phyloP scores from a whole-genome alignment of 2,888 invertebrate genomes.

The Atrina japonica region DNA sequence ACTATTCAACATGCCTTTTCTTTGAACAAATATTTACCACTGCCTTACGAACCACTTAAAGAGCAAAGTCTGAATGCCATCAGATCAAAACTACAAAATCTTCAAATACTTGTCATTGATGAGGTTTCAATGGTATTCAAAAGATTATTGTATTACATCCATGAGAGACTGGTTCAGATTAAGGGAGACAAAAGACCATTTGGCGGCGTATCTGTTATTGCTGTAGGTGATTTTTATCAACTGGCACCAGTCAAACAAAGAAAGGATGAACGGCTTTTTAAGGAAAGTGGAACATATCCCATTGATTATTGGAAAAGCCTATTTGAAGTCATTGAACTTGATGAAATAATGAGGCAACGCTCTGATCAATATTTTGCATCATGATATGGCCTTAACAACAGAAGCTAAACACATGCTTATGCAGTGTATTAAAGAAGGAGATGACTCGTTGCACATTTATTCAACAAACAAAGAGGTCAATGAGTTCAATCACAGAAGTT shows the following conservation, averaged over 20 bases:
- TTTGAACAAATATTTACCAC: background rate
- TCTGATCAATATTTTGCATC: slow-evolving; percentile 27
- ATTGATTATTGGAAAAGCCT: slow-evolving; percentile 29
- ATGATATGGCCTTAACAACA: too few relatives aligned
- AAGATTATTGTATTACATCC: slow-evolving; percentile 12
- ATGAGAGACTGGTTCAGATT: too few relatives aligned
- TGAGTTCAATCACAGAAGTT: slow-evolving; percentile 15
- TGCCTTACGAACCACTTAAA: slow-evolving; percentile 1
- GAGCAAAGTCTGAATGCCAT: slow-evolving; percentile 14
- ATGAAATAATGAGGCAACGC: slow-evolving; percentile 36
- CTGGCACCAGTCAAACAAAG: slow-evolving; percentile 3
- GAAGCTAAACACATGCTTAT: too few relatives aligned
- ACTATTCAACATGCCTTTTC: background rate
- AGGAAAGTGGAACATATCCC: slow-evolving; percentile 13
- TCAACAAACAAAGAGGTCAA: slow-evolving; percentile 33
- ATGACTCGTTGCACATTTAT: slow-evolving; percentile 35
- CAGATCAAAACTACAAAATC: slow-evolving; percentile 29
- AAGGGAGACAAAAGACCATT: too few relatives aligned
- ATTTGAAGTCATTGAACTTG: too few relatives aligned
- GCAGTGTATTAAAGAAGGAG: slow-evolving; percentile 26
- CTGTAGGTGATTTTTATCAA: slow-evolving; percentile 17
- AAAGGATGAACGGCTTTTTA: slow-evolving; percentile 9
- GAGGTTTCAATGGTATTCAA: slow-evolving; percentile 11
- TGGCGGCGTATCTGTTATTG: too few relatives aligned
- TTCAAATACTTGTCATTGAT: too few relatives aligned